Base-by-base conservation (phyloP, 1,140 invertebrate species). In the Drosophila leontia region DNA sequence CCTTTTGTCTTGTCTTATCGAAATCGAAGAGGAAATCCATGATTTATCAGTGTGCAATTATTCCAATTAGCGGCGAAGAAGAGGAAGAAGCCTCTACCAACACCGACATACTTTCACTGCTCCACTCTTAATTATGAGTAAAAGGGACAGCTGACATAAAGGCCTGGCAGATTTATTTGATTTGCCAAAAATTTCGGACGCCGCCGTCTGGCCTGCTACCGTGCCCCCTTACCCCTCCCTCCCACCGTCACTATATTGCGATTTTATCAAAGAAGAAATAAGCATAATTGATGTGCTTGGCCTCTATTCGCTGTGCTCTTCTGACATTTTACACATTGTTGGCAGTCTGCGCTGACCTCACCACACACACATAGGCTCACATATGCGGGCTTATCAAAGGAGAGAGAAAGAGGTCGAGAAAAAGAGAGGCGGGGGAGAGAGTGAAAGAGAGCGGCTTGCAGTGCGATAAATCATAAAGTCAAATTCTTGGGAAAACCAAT, bases 241-340 rank as follows among this genome's bases (percentile, higher is more conserved):
- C 6, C 26, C 50, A 29, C 35, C 39, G 50, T 65, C 44, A 42
- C 69, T 74, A 71, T 82, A 77, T 79, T 57, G 53, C 67, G 82
- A 90, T 88, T 82, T 82, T 85, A 90, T 90, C 86, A 91, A 79
- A 78, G 29, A 71, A 85, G 74, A 90, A 85, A 81, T 79, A 69
- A 85, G 88, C 81, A 88, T 85, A 91, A 91, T 90, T 82, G 86
- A 85, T 85, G 82, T 86, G 82, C 44, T 60, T 86, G 82, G 78
- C 75, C 83, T 79, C 78, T 76, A 82, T 86, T 62, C 64, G 75
- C 47, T 37, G 51, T 72, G 42, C 37, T 42, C 81, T 29, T 59
- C 41, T 75, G 78, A 86, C 79, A 86, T 76, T 74, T 82, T 86
- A 86, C 82, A 86, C 79, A 82, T 80, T 82, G 82, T 78, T 86